phyloP scores from a whole-genome alignment of 1,140 invertebrate genomes.

The Formica exsecta region DNA sequence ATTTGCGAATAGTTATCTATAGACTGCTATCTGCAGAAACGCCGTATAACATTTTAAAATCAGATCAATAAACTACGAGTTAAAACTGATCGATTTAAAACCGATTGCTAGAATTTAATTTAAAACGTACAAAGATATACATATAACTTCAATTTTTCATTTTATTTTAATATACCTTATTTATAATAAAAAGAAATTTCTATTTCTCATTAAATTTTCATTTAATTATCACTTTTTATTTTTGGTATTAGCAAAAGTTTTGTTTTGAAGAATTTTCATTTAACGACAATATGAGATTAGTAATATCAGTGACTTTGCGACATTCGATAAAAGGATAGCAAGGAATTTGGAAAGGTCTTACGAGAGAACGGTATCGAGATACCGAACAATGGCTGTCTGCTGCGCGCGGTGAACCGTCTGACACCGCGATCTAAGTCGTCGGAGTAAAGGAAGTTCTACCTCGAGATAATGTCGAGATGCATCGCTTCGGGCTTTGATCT shows the following conservation, averaged over 20 bases:
- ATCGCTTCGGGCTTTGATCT: conserved; percentile 40
- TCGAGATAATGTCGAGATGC: conserved; percentile 23
- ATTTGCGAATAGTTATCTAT: background rate
- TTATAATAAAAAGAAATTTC: background rate
- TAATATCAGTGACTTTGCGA: background rate
- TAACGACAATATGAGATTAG: background rate
- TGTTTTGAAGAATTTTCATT: background rate
- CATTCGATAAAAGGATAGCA: background rate
- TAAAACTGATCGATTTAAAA: background rate
- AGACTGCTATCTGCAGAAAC: background rate
- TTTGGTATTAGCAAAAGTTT: background rate
- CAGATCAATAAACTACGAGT: too few species aligned
- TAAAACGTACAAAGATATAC: background rate
- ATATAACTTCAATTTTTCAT: background rate
- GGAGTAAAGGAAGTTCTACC: conserved; percentile 10
- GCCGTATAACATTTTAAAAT: background rate
- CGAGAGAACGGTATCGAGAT: background rate
- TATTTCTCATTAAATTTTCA: conserved; percentile 9
- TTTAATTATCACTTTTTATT: background rate
- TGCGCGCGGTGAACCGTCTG: background rate
- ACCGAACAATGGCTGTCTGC: conserved; percentile 7
- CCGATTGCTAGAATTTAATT: background rate
- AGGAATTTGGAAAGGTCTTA: background rate
- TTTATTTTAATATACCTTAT: background rate
- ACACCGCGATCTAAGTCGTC: conserved; percentile 23